Percentiles rank a stretch among this genome's conserved stretches.
Conservation (phyloP, 2,797 vertebrate species). For the Ctenopoma multispine region DNA sequence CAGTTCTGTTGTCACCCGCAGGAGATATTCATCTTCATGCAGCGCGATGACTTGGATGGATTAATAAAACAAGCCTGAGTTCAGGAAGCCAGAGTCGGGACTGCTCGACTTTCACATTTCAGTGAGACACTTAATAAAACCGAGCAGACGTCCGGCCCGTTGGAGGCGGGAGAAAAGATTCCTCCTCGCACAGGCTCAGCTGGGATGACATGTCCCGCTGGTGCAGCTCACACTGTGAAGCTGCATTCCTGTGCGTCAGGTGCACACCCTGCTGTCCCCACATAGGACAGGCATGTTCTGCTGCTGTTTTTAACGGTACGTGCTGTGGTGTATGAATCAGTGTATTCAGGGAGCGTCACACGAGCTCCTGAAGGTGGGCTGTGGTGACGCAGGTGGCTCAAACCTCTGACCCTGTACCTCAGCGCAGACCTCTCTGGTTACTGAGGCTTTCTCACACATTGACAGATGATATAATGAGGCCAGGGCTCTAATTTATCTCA, state of each 20-base stretch:
- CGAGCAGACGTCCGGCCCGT: neutral
- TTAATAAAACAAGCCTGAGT: constrained; percentile 14
- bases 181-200: constrained; percentile 23
- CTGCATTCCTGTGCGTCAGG: constrained; percentile 21
- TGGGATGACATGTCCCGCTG: neutral
- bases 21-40: neutral
- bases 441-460: constrained; percentile 1
- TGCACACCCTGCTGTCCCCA: constrained; percentile 7
- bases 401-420: constrained; percentile 58
- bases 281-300: constrained; percentile 34
- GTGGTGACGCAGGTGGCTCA: constrained; percentile 21
- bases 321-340: neutral
- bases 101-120: constrained; percentile 11
- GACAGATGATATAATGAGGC: too few species aligned
- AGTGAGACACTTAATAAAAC: neutral
- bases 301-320: neutral
- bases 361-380: constrained; percentile 33
- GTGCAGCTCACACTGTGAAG: constrained; percentile 33
- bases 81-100: constrained; percentile 8
- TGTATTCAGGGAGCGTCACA: constrained; percentile 40
- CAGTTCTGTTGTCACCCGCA: constrained; percentile 9
- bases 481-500: too few species aligned
- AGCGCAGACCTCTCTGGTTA: constrained; percentile 43
- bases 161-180: neutral
- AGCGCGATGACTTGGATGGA: constrained; percentile 15